Base-by-base conservation (phyloP, 2,113 vertebrate genomes). In the Semicossyphus pulcher region DNA sequence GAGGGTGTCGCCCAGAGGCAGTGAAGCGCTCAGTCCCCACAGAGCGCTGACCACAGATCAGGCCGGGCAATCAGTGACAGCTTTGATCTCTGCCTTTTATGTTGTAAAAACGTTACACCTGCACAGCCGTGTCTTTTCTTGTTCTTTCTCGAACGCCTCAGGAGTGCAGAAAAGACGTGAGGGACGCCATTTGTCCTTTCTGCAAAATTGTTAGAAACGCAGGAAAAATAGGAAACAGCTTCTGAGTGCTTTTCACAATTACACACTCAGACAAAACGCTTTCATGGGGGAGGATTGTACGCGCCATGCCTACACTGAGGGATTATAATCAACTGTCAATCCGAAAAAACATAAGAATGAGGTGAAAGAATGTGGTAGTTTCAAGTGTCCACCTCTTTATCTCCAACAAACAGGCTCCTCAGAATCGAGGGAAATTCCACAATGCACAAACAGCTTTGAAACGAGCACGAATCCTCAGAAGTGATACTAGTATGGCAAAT, bases 11-110 rank as follows among this genome's bases (percentile, higher is more conserved):
- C 72, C 66, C 66, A 23, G 72, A 74, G 74, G 76, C 73, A 86
- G 58, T 64, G 72, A 77, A 72, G 79, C 82, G 56, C 72, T 70
- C 56, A 67, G 71, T 76, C 75, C 72, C 67, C 29, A 47, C 31
- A 61, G 58, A 62, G 62, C 51, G 14, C 48, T 10, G 60, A 36
- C 54, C 72, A 70, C 48, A 75, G 88, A 83, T 79, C 80, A 90
- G 74, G 36, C 56, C 12, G 41, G 67, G 34, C 67, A 42, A 63
- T 74, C 64, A 63, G 64, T 37, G 18, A 20, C 28, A 48, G 66
- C 89, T 91, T 90, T 92, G 90, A 92, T 91, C 86, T 80, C 67
- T 23, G 52, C 48, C 75, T 88, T 88, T 90, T 70, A 78, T 87
- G 68, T 69, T 60, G 51, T 18, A 25, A 87, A 81, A 79, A 72